phyloP scores from a whole-genome alignment of 2,113 vertebrate species.

The Mustelus asterias region DNA sequence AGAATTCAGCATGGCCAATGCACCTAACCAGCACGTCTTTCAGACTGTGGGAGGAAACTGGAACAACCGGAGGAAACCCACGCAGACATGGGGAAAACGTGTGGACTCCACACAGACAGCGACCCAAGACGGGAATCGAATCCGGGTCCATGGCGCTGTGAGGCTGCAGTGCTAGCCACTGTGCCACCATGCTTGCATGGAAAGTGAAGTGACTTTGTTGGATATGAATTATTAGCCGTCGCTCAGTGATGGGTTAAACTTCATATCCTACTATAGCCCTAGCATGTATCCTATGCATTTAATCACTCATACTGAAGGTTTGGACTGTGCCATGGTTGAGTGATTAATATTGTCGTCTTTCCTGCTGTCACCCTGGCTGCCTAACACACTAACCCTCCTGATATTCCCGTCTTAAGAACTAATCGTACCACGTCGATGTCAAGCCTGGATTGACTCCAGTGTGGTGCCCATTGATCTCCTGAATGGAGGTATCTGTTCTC shows the following conservation, averaged over 20 bases:
- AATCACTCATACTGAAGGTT: background rate
- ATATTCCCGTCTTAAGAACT: constrained; percentile 65
- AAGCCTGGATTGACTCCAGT: constrained; percentile 4
- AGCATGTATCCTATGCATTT: background rate
- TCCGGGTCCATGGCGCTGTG: no score
- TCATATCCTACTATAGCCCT: background rate
- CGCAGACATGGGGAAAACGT: no score
- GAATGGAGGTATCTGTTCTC: background rate
- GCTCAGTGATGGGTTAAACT: background rate
- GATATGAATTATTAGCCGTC: background rate
- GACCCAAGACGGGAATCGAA: no score
- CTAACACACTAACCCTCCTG: background rate
- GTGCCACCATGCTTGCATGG: no score
- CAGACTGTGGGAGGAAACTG: no score
- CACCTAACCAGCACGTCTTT: no score
- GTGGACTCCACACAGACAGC: no score
- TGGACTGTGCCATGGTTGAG: background rate
- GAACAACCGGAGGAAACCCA: no score
- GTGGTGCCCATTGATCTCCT: background rate
- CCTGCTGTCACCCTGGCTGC: background rate
- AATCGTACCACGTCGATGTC: constrained; percentile 56
- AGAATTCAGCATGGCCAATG: no score
- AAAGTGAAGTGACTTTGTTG: background rate
- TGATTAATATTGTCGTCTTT: background rate
- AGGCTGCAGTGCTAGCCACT: no score